Evolutionary conservation across 1,140 invertebrate species (phyloP).

Genomic region (Cephus cinctus): DNA sequence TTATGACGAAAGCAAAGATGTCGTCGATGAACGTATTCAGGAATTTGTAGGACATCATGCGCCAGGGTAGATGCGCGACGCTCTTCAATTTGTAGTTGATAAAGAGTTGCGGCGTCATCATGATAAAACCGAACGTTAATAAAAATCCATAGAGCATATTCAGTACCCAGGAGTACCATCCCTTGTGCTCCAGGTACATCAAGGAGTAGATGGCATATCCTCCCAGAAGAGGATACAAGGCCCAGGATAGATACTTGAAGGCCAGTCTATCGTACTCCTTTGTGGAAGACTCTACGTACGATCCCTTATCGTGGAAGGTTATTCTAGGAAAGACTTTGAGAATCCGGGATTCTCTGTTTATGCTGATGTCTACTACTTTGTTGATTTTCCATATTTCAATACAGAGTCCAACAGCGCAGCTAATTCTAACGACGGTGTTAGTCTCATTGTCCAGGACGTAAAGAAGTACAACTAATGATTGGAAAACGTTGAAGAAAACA

Average conservation of each 20-base stretch:
- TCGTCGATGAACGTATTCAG: conserved; percentile 99
- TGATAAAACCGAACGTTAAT: conserved; percentile 98
- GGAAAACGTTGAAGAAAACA: conserved; percentile 99
- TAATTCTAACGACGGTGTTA: conserved; percentile 92
- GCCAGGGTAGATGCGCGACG: conserved; percentile 97
- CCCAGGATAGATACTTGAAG: conserved; percentile 96
- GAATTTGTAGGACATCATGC: conserved; percentile 99
- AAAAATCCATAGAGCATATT: conserved; percentile 98
- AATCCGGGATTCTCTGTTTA: conserved; percentile 72
- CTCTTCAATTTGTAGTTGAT: conserved; percentile 99
- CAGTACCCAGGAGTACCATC: conserved; percentile 95
- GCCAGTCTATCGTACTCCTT: conserved; percentile 94
- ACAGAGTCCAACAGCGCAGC: conserved; percentile 88
- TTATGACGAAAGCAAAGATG: conserved; percentile 99
- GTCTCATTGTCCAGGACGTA: conserved; percentile 99
- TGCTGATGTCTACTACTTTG: conserved; percentile 87
- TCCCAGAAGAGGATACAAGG: conserved; percentile 87
- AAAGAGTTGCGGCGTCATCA: conserved; percentile 99
- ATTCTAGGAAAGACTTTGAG: conserved; percentile 82
- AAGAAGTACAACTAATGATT: conserved; percentile 90
- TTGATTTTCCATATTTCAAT: conserved; percentile 99
- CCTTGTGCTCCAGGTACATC: conserved; percentile 97
- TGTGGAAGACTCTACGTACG: conserved; percentile 94
- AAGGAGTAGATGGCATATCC: conserved; percentile 95
- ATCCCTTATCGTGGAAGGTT: conserved; percentile 89